phyloP scores from a whole-genome alignment of 2,113 vertebrate species.

The Tiliqua scincoides region DNA sequence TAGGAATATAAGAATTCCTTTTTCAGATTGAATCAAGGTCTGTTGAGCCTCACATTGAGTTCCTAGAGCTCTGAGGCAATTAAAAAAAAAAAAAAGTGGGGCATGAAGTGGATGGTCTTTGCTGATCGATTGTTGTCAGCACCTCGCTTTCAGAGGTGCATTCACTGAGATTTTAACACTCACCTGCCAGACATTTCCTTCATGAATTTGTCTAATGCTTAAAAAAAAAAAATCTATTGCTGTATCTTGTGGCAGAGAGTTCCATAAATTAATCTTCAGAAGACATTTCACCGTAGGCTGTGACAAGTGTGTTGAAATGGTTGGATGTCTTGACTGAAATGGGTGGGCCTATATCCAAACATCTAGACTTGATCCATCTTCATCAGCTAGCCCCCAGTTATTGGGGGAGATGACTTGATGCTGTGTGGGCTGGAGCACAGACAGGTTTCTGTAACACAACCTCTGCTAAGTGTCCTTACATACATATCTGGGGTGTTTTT shows the following conservation, averaged over 20 bases:
- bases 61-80: background rate
- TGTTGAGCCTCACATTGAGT: background rate
- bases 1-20: background rate
- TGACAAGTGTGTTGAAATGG: background rate
- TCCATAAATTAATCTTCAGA: background rate
- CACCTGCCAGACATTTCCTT: background rate
- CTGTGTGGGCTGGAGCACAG: fast-evolving
- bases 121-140: too few relatives aligned
- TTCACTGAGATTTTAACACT: background rate
- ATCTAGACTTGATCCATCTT: background rate
- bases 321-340: background rate
- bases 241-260: background rate
- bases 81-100: background rate
- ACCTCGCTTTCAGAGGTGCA: background rate
- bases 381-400: background rate
- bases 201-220: background rate
- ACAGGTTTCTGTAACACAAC: background rate
- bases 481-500: background rate
- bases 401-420: background rate
- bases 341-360: background rate
- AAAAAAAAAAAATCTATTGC: background rate
- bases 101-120: background rate
- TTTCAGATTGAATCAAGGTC: background rate
- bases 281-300: background rate
- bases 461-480: background rate